Evolutionary conservation across 2,797 vertebrate species (phyloP).

Genomic region (Florisuga fusca): DNA sequence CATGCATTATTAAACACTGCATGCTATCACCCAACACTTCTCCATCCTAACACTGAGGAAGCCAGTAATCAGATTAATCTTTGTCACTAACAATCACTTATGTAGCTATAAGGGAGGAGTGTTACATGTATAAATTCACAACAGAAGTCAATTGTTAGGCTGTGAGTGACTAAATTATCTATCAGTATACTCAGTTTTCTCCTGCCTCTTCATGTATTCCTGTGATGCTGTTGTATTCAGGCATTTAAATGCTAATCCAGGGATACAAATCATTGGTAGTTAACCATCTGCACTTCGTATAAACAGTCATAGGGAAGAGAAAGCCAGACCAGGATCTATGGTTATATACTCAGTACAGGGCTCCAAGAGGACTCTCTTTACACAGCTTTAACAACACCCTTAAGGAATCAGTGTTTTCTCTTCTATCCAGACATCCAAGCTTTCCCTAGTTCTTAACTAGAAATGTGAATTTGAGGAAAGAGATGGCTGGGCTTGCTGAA

Average conservation of each 20-base stretch:
- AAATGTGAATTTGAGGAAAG: neutral
- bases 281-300: neutral
- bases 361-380: neutral
- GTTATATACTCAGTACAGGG: neutral
- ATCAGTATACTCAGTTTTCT: neutral
- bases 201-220: neutral
- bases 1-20: slow-evolving; percentile 19
- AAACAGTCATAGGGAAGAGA: neutral
- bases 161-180: neutral
- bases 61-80: slow-evolving; percentile 30
- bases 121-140: neutral
- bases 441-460: neutral
- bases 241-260: neutral
- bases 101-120: neutral
- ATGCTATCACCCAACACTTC: neutral
- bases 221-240: neutral
- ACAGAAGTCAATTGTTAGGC: neutral
- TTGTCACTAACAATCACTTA: slow-evolving; percentile 15
- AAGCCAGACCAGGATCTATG: neutral
- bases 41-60: neutral
- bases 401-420: neutral
- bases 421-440: neutral
- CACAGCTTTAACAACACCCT: neutral
- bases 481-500: neutral
- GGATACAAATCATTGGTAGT: neutral